Evolutionary conservation across 2,888 invertebrate genomes (phyloP).

Genomic region (Arge pagana): DNA sequence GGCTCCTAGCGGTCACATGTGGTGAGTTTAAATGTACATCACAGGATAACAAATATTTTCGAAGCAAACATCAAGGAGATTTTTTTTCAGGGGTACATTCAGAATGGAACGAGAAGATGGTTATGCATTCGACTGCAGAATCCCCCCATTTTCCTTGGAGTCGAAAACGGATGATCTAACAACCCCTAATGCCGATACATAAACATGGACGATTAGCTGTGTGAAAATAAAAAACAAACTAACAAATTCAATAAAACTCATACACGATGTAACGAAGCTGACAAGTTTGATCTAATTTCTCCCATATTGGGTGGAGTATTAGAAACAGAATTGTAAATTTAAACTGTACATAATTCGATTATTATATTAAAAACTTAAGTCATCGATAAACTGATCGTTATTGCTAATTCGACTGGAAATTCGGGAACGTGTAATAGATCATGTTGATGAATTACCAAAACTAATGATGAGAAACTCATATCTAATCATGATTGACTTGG

Average conservation of each 20-base stretch:
- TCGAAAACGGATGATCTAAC: constrained; percentile 80
- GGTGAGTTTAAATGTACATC: constrained; percentile 63
- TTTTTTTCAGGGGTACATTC: constrained; percentile 82
- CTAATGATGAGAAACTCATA: no score
- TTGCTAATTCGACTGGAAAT: no score
- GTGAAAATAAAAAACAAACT: background rate
- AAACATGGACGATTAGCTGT: constrained; percentile 8
- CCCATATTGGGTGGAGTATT: background rate
- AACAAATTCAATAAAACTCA: background rate
- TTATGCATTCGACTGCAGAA: constrained; percentile 94
- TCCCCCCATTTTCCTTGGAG: constrained; percentile 96
- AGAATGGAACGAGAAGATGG: constrained; percentile 97
- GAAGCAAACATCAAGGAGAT: background rate
- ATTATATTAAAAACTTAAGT: constrained; percentile 3
- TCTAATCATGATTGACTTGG: no score
- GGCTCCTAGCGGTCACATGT: constrained; percentile 97
- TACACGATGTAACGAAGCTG: background rate
- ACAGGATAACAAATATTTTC: background rate
- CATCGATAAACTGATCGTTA: no score
- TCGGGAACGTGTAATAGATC: no score
- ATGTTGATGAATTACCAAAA: no score
- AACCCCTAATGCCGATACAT: constrained; percentile 46
- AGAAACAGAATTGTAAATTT: background rate
- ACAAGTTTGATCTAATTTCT: background rate
- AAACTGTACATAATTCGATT: constrained; percentile 7